These are phyloP conservation scores for Dipodomys merriami DNA, from an alignment of 2,113 vertebrate genomes.

Conservation along the genomic window DNA sequence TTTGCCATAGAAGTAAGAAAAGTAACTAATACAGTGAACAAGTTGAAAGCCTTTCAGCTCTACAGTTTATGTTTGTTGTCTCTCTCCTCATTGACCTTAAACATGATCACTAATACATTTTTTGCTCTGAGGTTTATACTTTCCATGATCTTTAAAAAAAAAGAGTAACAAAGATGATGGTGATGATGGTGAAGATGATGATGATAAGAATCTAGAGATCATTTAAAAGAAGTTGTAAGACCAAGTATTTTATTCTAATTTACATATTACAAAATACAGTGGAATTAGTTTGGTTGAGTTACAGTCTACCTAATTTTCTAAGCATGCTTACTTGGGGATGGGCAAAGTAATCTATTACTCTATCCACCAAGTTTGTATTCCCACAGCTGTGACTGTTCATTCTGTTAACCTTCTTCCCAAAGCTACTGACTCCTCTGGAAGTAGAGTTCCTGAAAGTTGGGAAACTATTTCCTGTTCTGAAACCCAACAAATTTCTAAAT, in stretches of 20 bases:
- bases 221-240: not conserved
- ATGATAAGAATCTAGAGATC: not conserved
- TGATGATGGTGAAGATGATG: no score
- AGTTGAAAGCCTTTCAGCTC: not conserved
- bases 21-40: not conserved
- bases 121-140: not conserved
- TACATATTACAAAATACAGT: not conserved
- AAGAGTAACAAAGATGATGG: not conserved
- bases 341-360: not conserved
- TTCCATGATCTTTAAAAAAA: not conserved
- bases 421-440: not conserved
- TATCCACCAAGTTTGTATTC: no score
- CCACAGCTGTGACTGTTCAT: no score
- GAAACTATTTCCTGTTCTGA: not conserved
- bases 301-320: not conserved
- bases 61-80: not conserved
- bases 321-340: not conserved
- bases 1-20: no score
- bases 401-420: not conserved
- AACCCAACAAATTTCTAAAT: not conserved
- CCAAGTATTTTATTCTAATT: not conserved
- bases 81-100: not conserved
- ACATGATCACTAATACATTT: not conserved
- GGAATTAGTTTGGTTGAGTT: not conserved
- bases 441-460: not conserved